Conservation (phyloP, 2,113 vertebrate genomes). For the Tichodroma muraria region DNA sequence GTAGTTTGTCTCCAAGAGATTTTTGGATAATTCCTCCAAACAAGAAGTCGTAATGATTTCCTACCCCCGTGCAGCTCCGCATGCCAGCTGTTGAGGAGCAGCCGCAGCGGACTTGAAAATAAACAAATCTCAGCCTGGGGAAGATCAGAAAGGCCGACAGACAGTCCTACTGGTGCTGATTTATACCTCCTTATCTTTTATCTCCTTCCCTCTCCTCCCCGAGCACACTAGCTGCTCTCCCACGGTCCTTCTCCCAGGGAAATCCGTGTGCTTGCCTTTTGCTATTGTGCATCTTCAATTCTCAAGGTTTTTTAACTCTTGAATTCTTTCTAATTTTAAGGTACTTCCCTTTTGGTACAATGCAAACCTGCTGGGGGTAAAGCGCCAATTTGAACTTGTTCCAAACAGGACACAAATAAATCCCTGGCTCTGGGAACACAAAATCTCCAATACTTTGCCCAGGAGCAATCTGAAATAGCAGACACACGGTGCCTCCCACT, state of each 20-base stretch:
- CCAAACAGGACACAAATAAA: not conserved
- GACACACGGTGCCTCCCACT: not conserved
- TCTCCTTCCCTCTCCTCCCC: not conserved
- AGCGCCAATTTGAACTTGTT: not conserved
- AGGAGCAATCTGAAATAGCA: not conserved
- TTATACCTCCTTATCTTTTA: constrained; percentile 51
- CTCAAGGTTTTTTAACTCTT: not conserved
- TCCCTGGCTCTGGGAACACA: not conserved
- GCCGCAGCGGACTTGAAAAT: not conserved
- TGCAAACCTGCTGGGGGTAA: not conserved
- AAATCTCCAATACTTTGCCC: not conserved
- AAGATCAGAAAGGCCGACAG: constrained; percentile 43
- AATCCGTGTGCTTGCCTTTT: not conserved
- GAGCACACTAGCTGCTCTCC: not conserved
- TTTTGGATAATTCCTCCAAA: not conserved
- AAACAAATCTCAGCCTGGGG: constrained; percentile 2
- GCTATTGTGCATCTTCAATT: not conserved
- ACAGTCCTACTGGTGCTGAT: not conserved
- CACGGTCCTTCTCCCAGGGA: constrained; percentile 4
- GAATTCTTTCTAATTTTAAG: not conserved
- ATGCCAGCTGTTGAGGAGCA: not conserved
- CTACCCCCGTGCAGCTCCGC: not conserved
- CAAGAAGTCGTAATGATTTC: not conserved
- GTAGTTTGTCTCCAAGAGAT: not conserved
- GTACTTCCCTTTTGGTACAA: not conserved